Evolutionary conservation across 2,113 vertebrate species (phyloP).

Genomic region (Aix galericulata): DNA sequence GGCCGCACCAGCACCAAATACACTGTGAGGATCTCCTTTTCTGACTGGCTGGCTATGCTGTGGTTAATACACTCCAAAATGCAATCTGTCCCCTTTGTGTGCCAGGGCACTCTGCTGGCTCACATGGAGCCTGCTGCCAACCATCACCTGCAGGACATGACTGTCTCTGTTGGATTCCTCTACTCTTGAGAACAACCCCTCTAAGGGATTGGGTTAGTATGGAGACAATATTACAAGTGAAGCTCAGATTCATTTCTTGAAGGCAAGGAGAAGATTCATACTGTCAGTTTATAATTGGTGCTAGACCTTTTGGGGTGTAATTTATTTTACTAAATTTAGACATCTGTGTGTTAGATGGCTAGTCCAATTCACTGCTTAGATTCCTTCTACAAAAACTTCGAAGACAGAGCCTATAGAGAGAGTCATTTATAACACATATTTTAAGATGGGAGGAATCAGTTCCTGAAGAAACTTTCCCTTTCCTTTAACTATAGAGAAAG

Average conservation of each 20-base stretch:
- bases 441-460: background rate
- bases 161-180: background rate
- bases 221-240: background rate
- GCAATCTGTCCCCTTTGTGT: background rate
- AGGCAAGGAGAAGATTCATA: background rate
- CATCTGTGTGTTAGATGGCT: background rate
- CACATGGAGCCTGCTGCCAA: background rate
- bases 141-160: background rate
- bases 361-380: background rate
- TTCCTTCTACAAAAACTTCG: background rate
- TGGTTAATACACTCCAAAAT: background rate
- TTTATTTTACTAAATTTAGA: background rate
- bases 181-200: background rate
- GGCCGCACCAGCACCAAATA: too few relatives aligned
- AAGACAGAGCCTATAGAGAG: background rate
- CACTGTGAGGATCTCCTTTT: too few relatives aligned
- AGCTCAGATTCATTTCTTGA: background rate
- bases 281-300: background rate
- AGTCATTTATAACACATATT: background rate
- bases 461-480: background rate
- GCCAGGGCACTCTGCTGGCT: background rate
- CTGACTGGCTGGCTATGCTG: background rate
- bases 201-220: background rate
- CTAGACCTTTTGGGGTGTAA: background rate
- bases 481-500: background rate